A percentile compares a stretch with the other conserved stretches of the same genome.
phyloP scores from a whole-genome alignment of 1,140 invertebrate genomes.

The Drosophila bipectinata region DNA sequence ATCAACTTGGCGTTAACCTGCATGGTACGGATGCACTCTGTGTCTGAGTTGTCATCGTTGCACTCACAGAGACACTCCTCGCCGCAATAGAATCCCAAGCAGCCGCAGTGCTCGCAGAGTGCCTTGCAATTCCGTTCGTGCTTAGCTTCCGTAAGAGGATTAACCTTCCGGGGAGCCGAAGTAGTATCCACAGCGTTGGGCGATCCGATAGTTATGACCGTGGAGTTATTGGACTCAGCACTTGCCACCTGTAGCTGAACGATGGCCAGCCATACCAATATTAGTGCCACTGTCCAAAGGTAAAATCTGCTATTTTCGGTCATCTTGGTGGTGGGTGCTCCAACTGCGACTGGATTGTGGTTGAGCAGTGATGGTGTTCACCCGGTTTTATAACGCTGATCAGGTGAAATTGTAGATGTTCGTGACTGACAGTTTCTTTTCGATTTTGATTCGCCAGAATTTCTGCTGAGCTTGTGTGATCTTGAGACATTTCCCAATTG shows the following conservation, averaged over 20 bases:
- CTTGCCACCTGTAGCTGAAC: conserved; percentile 31
- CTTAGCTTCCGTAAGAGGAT: conserved; percentile 59
- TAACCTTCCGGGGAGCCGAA: conserved; percentile 25
- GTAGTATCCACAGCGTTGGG: conserved; percentile 7
- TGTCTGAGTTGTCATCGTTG: conserved; percentile 74
- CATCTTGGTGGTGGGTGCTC: conserved; percentile 46
- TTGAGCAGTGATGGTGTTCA: conserved; percentile 24
- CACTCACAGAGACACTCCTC: conserved; percentile 83
- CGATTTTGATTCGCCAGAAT: conserved; percentile 61
- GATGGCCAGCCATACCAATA: conserved; percentile 43
- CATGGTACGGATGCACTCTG: conserved; percentile 75
- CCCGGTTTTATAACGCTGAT: conserved; percentile 71
- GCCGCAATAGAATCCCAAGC: conserved; percentile 81
- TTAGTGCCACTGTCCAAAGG: conserved; percentile 30
- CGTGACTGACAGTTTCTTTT: conserved; percentile 71
- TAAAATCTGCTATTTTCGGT: conserved; percentile 22
- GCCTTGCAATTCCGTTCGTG: conserved; percentile 73
- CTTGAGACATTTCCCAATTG: conserved; percentile 72
- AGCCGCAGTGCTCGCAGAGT: conserved; percentile 76
- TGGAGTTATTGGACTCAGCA: conserved; percentile 10
- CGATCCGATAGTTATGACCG: not conserved
- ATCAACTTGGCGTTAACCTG: conserved; percentile 63
- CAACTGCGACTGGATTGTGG: conserved; percentile 47
- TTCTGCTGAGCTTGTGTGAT: conserved; percentile 71
- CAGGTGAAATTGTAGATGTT: conserved; percentile 72